Percentiles rank a stretch among this genome's conserved stretches.
phyloP scores from a whole-genome alignment of 1,140 invertebrate genomes.

The Leucophenga varia region DNA sequence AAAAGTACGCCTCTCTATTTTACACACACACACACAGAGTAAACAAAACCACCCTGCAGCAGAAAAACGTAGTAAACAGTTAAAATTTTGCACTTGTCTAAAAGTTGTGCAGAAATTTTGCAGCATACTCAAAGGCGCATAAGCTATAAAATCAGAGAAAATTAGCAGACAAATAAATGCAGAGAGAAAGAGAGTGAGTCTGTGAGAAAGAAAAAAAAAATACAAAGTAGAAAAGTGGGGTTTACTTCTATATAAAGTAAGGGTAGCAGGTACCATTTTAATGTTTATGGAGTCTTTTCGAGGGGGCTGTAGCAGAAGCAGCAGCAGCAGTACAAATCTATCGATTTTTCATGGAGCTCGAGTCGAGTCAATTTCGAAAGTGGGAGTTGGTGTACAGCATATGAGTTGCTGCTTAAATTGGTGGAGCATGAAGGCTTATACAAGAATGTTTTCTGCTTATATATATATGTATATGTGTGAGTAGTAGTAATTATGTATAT shows the following conservation, averaged over 20 bases:
- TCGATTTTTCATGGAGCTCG: slow-evolving; percentile 40
- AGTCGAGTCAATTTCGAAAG: too few species aligned
- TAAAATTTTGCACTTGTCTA: background rate
- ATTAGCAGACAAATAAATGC: too few species aligned
- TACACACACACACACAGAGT: slow-evolving; percentile 12
- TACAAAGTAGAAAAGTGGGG: too few species aligned
- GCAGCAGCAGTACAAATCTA: slow-evolving; percentile 23
- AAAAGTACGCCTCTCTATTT: slow-evolving; percentile 23
- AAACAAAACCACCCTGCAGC: slow-evolving; percentile 9
- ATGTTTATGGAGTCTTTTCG: too few species aligned
- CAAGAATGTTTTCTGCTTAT: too few species aligned
- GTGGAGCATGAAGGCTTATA: too few species aligned
- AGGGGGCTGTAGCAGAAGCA: background rate
- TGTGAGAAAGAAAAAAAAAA: too few species aligned
- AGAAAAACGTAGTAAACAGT: slow-evolving; percentile 13
- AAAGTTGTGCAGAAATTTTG: slow-evolving; percentile 30
- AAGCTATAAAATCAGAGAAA: too few species aligned
- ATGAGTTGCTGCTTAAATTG: too few species aligned
- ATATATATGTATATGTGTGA: background rate
- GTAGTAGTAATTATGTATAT: slow-evolving; percentile 1
- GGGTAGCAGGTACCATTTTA: background rate
- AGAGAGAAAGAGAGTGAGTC: background rate
- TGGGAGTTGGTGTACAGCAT: background rate
- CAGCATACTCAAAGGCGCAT: slow-evolving; percentile 12
- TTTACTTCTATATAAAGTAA: too few species aligned